Evolutionary conservation across 2,797 vertebrate genomes (phyloP), one percentile per base, ranked within the genome.

Genomic region (Apodemus agrarius): DNA sequence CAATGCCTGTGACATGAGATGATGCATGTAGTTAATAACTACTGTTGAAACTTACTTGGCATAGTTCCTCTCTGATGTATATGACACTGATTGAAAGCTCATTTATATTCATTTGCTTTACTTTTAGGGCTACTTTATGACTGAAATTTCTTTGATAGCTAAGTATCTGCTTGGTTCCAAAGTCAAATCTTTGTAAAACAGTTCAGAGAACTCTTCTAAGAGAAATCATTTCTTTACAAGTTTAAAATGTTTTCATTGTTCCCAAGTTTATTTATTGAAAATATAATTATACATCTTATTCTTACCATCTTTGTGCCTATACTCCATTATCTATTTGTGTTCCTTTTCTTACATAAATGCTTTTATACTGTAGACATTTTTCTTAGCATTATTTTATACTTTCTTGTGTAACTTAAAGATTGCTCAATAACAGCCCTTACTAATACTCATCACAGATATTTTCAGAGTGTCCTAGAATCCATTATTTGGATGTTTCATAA

Each of bases 111-210:
- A 29, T 67, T 94, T 80, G 24, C 34, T 85, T 86, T 72, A 86
- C 75, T 93, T 91, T 82, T 54, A 34, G 22, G 12, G 26, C 76
- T 76, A 81, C 59, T 80, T 65, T 72, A 80, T 54, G 74, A 52
- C 46, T 85, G 61, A 89, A 84, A 69, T 89, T 95, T 81, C 52
- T 76, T 69, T 89, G 86, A 82, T 12, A 93, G 61, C 91, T 74
- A 72, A 63, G 6, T 86, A 79, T 89, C 94, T 93, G 4, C 49
- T 59, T 93, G 34, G 91, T 86, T 91, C 54, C 11, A 52, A 91
- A 37, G 46, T 29, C 54, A 95, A 89, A 91, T 94, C 54, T 89
- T 43, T 91, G 24, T 34, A 82, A 93, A 93, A 72, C 79, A 59
- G 81, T 54, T 82, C 22, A 86, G 63, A 93, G 46, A 89, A 57